These are phyloP conservation scores for Leptopilina clavipes DNA, from an alignment of 1,140 invertebrate species.

Conservation along the genomic window DNA sequence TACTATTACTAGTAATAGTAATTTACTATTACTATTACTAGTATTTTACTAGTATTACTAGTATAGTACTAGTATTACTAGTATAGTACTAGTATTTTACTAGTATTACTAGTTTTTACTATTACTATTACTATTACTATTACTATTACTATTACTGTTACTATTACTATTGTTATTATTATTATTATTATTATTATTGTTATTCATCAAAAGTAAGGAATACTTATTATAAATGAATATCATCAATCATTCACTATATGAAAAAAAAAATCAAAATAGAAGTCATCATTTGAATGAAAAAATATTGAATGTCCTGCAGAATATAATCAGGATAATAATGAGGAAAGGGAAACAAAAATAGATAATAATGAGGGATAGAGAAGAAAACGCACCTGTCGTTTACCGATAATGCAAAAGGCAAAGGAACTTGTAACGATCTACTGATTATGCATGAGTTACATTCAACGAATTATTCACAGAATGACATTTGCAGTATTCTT, in stretches of 20 bases:
- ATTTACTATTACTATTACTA: no score
- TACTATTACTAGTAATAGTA: no score
- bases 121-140: no score
- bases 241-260: background rate
- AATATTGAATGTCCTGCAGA: background rate
- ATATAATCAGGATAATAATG: conserved; percentile 2
- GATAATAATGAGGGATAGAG: conserved; percentile 9
- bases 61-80: no score
- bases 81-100: no score
- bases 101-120: no score
- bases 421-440: conserved; percentile 13
- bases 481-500: conserved; percentile 16
- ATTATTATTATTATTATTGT: no score
- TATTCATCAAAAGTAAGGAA: no score
- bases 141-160: no score
- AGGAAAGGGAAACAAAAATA: background rate
- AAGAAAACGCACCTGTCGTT: background rate
- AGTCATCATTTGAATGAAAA: background rate
- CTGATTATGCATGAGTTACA: conserved; percentile 20
- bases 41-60: no score
- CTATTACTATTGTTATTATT: no score
- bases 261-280: background rate
- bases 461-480: conserved; percentile 16
- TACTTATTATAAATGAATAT: no score
- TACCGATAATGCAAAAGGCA: background rate